Evolutionary conservation across 1,140 invertebrate genomes (phyloP).

Genomic region (Cataglyphis hispanica): DNA sequence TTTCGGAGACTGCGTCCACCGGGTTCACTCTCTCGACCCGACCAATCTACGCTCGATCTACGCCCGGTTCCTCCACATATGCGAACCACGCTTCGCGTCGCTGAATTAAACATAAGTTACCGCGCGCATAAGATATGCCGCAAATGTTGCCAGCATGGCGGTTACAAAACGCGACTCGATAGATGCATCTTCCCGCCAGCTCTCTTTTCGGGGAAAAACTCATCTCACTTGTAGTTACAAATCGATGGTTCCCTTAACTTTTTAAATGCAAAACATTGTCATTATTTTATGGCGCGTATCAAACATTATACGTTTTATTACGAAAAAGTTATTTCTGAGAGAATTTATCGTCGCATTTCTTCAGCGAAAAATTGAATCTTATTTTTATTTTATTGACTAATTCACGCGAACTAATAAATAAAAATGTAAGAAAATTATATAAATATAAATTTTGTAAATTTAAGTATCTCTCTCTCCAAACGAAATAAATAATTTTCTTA

Average conservation of each 20-base stretch:
- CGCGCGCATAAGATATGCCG: slow-evolving; percentile 78
- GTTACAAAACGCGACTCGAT: slow-evolving; percentile 71
- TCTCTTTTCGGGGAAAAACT: slow-evolving; percentile 1
- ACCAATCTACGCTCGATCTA: slow-evolving; percentile 77
- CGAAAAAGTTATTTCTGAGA: background rate
- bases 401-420: background rate
- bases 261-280: background rate
- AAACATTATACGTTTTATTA: background rate
- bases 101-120: slow-evolving; percentile 82
- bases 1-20: slow-evolving; percentile 53
- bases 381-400: background rate
- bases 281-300: background rate
- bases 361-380: background rate
- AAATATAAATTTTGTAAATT: background rate
- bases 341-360: background rate
- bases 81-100: slow-evolving; percentile 73
- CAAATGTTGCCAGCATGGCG: slow-evolving; percentile 73
- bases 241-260: background rate
- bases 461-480: background rate
- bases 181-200: slow-evolving; percentile 58
- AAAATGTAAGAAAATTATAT: too few relatives aligned
- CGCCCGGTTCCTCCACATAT: slow-evolving; percentile 69
- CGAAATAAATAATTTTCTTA: background rate
- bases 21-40: slow-evolving; percentile 62
- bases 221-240: slow-evolving; percentile 1